phyloP scores from a whole-genome alignment of 2,888 invertebrate species.

The Dastarcus helophoroides region DNA sequence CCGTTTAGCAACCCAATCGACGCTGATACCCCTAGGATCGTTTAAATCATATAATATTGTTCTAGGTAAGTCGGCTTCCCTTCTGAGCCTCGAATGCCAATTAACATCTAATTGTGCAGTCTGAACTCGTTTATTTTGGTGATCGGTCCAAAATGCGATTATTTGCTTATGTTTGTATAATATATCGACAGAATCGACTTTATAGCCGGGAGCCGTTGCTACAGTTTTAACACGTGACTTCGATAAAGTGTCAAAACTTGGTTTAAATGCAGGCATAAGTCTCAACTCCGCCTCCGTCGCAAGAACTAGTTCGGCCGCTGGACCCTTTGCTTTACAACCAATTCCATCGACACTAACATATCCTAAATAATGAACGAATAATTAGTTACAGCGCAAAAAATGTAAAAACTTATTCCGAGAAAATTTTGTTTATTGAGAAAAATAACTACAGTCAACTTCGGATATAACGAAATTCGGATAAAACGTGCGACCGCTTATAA shows the following conservation, averaged over 20 bases:
- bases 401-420: too few species aligned
- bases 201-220: slow-evolving; percentile 35
- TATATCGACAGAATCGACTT: slow-evolving; percentile 45
- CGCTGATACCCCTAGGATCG: slow-evolving; percentile 61
- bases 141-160: slow-evolving; percentile 39
- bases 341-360: slow-evolving; percentile 37
- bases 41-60: slow-evolving; percentile 41
- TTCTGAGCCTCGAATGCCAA: slow-evolving; percentile 16
- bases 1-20: slow-evolving; percentile 57
- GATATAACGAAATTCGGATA: too few species aligned
- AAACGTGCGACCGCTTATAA: too few species aligned
- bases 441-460: too few species aligned
- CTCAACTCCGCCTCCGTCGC: slow-evolving; percentile 51
- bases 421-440: too few species aligned
- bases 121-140: slow-evolving; percentile 36
- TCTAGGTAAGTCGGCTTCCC: slow-evolving; percentile 22
- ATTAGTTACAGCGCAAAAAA: too few species aligned
- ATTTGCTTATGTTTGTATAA: slow-evolving; percentile 29
- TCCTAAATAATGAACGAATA: too few species aligned
- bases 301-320: slow-evolving; percentile 49
- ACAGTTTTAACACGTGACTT: slow-evolving; percentile 30
- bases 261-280: slow-evolving; percentile 51
- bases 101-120: slow-evolving; percentile 29
- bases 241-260: slow-evolving; percentile 28
- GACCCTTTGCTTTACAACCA: slow-evolving; percentile 47